Conservation (phyloP, 2,797 vertebrate species). For the Dallia pectoralis region DNA sequence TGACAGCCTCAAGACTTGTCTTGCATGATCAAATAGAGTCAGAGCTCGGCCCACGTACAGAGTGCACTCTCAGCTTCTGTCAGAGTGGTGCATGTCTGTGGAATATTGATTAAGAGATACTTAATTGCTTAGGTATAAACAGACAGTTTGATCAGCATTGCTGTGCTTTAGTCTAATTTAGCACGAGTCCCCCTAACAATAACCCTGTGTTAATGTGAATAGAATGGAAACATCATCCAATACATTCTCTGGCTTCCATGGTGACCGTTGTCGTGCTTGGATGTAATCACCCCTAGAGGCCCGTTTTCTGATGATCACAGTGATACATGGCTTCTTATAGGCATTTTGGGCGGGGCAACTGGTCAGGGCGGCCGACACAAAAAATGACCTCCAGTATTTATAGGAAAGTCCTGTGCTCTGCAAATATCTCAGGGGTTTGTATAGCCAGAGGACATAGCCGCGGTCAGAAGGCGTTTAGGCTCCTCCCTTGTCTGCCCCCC, state of each 20-base stretch:
- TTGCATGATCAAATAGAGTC: slow-evolving; percentile 15
- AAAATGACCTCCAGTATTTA: slow-evolving; percentile 5
- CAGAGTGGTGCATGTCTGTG: neutral
- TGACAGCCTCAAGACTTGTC: neutral
- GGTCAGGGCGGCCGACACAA: neutral
- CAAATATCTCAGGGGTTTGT: neutral
- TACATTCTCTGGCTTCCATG: no score
- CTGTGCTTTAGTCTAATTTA: neutral
- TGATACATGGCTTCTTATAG: neutral
- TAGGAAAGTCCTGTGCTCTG: slow-evolving; percentile 4
- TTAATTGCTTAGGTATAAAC: neutral
- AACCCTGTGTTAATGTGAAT: neutral
- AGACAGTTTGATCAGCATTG: neutral
- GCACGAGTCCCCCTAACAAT: neutral
- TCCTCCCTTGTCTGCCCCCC: neutral
- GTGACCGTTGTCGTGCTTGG: neutral
- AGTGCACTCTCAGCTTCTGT: neutral
- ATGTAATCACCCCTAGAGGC: neutral
- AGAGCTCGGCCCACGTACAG: neutral
- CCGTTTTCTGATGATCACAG: neutral
- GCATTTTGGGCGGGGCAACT: neutral
- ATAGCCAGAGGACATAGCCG: slow-evolving; percentile 12
- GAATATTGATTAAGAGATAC: slow-evolving; percentile 1
- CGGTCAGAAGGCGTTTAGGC: neutral
- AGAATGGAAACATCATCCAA: neutral